Evolutionary conservation across 2,888 invertebrate species (phyloP).

Genomic region (Electrophaes corylata): DNA sequence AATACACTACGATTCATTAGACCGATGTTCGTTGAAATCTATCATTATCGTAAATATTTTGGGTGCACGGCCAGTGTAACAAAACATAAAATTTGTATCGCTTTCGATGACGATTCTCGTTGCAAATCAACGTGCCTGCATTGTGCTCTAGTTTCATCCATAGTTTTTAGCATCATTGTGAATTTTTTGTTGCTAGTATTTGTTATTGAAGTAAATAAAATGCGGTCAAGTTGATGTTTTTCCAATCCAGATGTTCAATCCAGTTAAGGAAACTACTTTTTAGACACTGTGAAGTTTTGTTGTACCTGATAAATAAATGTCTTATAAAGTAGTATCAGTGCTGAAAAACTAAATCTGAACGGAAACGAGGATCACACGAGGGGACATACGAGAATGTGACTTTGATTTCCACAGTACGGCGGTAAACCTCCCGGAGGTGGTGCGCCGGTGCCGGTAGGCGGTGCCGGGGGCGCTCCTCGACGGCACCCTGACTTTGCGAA

Average conservation of each 20-base stretch:
- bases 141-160: not conserved
- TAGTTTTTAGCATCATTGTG: not conserved
- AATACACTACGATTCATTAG: constrained; percentile 45
- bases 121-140: constrained; percentile 26
- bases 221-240: constrained; percentile 21
- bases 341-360: constrained; percentile 7
- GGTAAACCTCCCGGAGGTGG: constrained; percentile 72
- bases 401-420: constrained; percentile 60
- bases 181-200: not conserved
- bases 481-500: constrained; percentile 63
- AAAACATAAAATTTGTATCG: constrained; percentile 49
- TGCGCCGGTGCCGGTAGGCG: constrained; percentile 67
- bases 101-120: constrained; percentile 41
- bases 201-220: not conserved
- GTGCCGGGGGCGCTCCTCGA: constrained; percentile 75
- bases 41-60: constrained; percentile 48
- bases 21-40: constrained; percentile 47
- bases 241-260: constrained; percentile 6
- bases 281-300: not conserved
- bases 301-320: too few species aligned
- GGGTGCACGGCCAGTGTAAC: constrained; percentile 74
- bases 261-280: constrained; percentile 1
- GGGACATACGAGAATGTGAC: constrained; percentile 8
- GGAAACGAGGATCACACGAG: constrained; percentile 15
- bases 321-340: not conserved